phyloP scores from a whole-genome alignment of 2,113 vertebrate genomes.

The Nibea coibor region DNA sequence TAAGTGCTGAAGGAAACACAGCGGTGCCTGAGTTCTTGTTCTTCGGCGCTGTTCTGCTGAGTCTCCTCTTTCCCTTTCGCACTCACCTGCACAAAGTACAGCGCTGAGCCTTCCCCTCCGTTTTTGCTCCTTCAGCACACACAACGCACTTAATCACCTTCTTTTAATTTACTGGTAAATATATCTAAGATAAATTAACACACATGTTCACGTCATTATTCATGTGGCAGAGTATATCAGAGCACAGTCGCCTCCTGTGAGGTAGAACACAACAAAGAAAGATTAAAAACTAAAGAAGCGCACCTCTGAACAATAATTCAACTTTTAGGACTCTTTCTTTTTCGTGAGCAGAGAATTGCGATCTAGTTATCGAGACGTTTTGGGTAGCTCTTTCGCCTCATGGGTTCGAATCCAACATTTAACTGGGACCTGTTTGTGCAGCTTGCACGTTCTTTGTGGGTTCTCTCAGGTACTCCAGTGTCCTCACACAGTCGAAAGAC shows the following conservation, averaged over 20 bases:
- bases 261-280: neutral
- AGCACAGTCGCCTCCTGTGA: neutral
- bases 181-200: neutral
- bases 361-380: too few species aligned
- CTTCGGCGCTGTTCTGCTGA: conserved; percentile 61
- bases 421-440: too few species aligned
- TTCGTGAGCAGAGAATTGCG: too few species aligned
- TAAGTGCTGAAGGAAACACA: conserved; percentile 54
- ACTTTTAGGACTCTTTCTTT: too few species aligned
- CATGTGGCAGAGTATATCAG: neutral
- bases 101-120: neutral
- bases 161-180: conserved; percentile 8
- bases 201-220: conserved; percentile 3
- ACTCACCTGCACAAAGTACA: conserved; percentile 46
- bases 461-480: too few species aligned
- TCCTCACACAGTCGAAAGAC: too few species aligned
- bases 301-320: neutral
- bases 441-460: too few species aligned
- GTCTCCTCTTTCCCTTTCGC: conserved; percentile 47
- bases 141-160: neutral
- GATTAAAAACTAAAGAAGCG: neutral
- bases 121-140: conserved; percentile 36
- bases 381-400: too few species aligned
- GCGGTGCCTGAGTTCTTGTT: conserved; percentile 38
- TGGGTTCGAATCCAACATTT: too few species aligned